phyloP scores from a whole-genome alignment of 92 coral and sea anemone species.

The Porites lobata region DNA sequence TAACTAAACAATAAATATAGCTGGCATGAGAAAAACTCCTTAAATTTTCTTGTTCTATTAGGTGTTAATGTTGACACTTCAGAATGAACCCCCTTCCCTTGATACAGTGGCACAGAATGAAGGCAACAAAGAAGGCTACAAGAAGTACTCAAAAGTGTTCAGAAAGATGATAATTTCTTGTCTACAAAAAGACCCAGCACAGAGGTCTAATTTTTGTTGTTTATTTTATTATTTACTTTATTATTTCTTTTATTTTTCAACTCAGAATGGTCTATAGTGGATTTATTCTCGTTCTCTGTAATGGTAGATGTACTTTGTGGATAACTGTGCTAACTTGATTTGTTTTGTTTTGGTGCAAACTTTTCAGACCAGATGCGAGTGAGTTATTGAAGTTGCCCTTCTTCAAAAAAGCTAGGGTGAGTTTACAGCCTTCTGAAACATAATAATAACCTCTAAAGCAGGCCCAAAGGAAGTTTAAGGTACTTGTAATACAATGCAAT shows the following conservation, averaged over 20 bases:
- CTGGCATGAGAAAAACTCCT: background rate
- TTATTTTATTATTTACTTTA: background rate
- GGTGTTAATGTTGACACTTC: conserved; percentile 97
- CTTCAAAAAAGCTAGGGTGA: conserved; percentile 96
- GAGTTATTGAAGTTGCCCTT: conserved; percentile 91
- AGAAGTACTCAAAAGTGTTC: conserved; percentile 85
- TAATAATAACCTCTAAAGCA: no score
- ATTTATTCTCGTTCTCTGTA: no score
- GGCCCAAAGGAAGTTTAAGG: no score
- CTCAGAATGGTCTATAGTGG: no score
- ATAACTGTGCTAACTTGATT: background rate
- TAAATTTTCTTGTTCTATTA: background rate
- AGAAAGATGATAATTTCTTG: conserved; percentile 89
- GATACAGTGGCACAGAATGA: conserved; percentile 80
- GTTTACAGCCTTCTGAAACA: background rate
- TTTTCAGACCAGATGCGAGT: conserved; percentile 89
- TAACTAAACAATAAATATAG: no score
- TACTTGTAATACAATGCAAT: no score
- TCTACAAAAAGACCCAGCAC: conserved; percentile 86
- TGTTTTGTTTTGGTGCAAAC: no score
- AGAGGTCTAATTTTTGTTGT: conserved; percentile 57
- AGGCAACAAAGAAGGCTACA: conserved; percentile 84
- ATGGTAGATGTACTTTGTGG: no score
- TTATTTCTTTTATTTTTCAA: no score
- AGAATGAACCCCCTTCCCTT: conserved; percentile 96